Percentiles rank a stretch among this genome's conserved stretches.
Evolutionary conservation across 2,797 vertebrate species (phyloP).

Genomic region (Peromyscus melanophrys): DNA sequence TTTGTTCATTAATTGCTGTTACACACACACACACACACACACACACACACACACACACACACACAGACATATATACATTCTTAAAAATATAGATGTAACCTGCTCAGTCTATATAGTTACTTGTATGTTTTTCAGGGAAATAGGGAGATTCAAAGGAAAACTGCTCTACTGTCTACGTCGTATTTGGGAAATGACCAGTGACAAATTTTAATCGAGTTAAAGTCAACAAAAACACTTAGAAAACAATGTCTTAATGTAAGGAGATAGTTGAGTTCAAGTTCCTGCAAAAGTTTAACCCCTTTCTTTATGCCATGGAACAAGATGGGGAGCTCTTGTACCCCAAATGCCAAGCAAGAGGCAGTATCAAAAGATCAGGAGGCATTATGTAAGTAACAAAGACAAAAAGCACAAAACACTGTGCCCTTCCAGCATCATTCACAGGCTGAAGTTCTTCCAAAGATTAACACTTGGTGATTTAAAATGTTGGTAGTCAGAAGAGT

Average conservation of each 20-base stretch:
- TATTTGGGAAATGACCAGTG: neutral
- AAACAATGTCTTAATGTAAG: neutral
- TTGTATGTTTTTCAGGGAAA: neutral
- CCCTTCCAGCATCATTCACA: neutral
- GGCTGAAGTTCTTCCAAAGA: neutral
- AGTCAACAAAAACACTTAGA: neutral
- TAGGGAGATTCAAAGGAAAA: conserved; percentile 20
- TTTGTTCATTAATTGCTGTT: neutral
- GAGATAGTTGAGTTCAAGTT: neutral
- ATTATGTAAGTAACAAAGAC: neutral
- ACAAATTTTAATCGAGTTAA: neutral
- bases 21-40: too few species aligned
- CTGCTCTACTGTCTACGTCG: neutral
- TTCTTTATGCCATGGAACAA: neutral
- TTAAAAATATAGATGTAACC: neutral
- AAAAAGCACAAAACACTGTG: neutral
- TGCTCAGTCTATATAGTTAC: neutral
- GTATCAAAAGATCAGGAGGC: neutral
- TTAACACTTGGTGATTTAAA: neutral
- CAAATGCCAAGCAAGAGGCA: neutral
- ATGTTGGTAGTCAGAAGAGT: neutral
- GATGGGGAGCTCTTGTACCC: neutral
- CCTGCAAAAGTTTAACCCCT: neutral
- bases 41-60: rapidly evolving
- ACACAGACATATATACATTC: neutral